Base-by-base conservation (phyloP, 1,140 invertebrate species). In the Lepidotrigona ventralis region DNA sequence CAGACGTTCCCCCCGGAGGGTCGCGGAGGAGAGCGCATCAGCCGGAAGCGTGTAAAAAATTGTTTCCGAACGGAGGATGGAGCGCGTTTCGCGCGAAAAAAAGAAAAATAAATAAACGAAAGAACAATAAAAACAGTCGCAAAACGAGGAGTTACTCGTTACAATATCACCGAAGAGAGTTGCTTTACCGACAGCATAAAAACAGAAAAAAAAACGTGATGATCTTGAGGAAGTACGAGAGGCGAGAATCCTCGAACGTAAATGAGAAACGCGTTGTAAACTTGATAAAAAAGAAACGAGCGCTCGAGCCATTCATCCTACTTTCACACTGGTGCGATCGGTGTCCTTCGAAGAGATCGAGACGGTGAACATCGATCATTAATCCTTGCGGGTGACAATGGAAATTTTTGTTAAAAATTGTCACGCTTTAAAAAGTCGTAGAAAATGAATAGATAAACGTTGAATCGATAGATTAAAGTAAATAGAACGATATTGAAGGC, bases 1-100 rank as follows among this genome's bases (percentile, higher is more conserved):
- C 58, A 39, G 75, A 78, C 75, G 46, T 54, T 46, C 46, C 81
- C 29, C 75, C 21, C 39, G 39, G 39, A 53, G 81, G 46, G 5
- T 46, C 46, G 8, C 66, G 12, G 54, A 60, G 12, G 14, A 8
- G 21, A 46, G 39, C 46, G 63, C 81, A 39, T 83, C 56, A n/a
- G 56, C 19, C 26, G 11, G 46, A 39, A 64, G 19, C 46, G 5
- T 29, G 23, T 23, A 58, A 56, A 64, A 60, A 79, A 83, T 72
- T 60, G 21, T 54, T 71, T 33, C 5, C 17, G 53, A 77, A 33
- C 56, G 29, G 23, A 60, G n/a, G 56, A 72, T 46, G 66, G 53
- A 26, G 64, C 54, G 39, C 26, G 21, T 71, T 60, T 39, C 51
- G 2, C 6, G 12, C 3, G 46, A 72, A 29, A 53, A 51, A 21